A percentile compares a stretch with the other conserved stretches of the same genome.
These are phyloP conservation scores for Aleiodes testaceus DNA, from an alignment of 2,888 invertebrate species.

Conservation along the genomic window DNA sequence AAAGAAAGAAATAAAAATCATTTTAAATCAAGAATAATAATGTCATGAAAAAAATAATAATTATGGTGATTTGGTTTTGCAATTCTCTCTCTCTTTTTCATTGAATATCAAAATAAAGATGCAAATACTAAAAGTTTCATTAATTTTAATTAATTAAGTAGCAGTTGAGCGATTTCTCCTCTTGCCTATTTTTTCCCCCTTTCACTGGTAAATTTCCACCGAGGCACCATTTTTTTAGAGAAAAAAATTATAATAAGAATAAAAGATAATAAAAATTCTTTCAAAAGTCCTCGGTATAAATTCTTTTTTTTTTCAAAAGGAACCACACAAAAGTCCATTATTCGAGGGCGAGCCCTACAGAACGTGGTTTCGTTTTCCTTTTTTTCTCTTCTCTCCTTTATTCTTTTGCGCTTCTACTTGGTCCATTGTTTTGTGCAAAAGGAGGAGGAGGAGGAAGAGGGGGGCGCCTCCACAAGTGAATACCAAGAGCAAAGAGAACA, in stretches of 20 bases:
- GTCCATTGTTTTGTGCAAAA: conserved; percentile 42
- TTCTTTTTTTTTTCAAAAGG: not conserved
- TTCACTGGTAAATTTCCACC: no score
- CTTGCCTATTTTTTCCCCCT: no score
- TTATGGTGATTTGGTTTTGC: conserved; percentile 44
- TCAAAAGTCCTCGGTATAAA: no score
- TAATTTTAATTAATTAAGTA: conserved; percentile 41
- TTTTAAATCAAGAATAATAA: no score
- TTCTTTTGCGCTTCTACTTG: not conserved
- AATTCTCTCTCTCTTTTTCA: conserved; percentile 44
- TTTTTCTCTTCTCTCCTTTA: conserved; percentile 6
- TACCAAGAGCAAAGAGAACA: conserved; percentile 19
- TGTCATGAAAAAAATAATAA: conserved; percentile 26
- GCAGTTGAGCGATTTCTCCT: conserved; percentile 33
- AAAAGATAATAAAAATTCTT: no score
- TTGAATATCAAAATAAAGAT: conserved; percentile 16
- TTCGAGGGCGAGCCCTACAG: conserved; percentile 35
- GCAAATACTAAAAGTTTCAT: conserved; percentile 41
- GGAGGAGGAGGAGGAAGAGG: conserved; percentile 7
- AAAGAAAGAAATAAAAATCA: not conserved
- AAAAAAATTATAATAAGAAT: no score
- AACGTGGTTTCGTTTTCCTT: conserved; percentile 17
- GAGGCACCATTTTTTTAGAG: no score
- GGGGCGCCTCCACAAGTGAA: conserved; percentile 20
- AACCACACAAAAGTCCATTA: conserved; percentile 25